A percentile compares a stretch with the other conserved stretches of the same genome.
Conservation (phyloP, 2,797 vertebrate genomes). For the Hafferia zeledoni region DNA sequence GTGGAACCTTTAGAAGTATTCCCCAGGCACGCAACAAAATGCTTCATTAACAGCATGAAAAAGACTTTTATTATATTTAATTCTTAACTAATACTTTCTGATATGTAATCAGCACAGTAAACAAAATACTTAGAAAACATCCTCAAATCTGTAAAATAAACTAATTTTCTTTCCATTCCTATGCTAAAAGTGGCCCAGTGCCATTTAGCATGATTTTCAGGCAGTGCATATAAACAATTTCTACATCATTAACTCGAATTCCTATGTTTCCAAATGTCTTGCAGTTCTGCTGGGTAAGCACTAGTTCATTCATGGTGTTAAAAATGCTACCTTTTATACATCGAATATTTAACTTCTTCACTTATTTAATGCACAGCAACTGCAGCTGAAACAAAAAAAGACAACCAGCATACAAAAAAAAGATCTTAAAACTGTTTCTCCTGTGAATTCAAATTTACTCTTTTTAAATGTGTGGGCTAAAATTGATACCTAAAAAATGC, state of each 20-base stretch:
- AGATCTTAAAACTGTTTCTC: neutral
- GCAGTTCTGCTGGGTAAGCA: conserved; percentile 62
- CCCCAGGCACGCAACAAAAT: conserved; percentile 3
- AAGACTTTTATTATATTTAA: conserved; percentile 14
- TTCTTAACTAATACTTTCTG: conserved; percentile 49
- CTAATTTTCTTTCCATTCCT: conserved; percentile 55
- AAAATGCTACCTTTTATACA: conserved; percentile 55
- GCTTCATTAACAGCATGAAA: conserved; percentile 18
- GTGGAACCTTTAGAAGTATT: neutral
- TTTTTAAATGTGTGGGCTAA: neutral
- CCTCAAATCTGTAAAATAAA: conserved; percentile 57
- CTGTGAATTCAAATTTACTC: neutral
- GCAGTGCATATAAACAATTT: conserved; percentile 62
- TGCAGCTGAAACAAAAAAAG: neutral
- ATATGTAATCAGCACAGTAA: conserved; percentile 33
- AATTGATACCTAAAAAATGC: neutral
- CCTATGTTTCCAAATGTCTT: conserved; percentile 48
- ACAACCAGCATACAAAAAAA: neutral
- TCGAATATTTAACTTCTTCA: conserved; percentile 22
- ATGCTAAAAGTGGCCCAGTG: conserved; percentile 41
- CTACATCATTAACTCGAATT: conserved; percentile 70
- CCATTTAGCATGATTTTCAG: conserved; percentile 48
- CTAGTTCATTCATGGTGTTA: conserved; percentile 39
- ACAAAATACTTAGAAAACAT: conserved; percentile 31
- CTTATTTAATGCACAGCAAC: conserved; percentile 25